Evolutionary conservation across 1,140 invertebrate genomes (phyloP).

Genomic region (Drosophila aff.): DNA sequence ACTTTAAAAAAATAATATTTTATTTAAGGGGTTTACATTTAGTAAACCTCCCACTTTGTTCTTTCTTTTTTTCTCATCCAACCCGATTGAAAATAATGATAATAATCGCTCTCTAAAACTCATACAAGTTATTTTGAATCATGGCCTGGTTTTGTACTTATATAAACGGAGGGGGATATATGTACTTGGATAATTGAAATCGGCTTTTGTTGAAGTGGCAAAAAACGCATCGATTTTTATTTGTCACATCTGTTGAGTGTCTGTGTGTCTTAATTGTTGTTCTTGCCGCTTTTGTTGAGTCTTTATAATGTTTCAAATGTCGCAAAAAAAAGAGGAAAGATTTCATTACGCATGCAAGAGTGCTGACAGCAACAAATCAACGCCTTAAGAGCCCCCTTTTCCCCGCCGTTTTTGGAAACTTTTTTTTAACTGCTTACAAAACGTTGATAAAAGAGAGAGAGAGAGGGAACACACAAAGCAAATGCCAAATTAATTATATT

Average conservation of each 20-base stretch:
- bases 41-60: too few relatives aligned
- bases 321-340: conserved; percentile 26
- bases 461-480: conserved; percentile 22
- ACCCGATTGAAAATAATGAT: neutral
- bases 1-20: too few relatives aligned
- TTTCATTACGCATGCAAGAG: conserved; percentile 62
- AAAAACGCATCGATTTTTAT: conserved; percentile 64
- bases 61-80: neutral
- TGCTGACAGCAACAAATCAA: conserved; percentile 60
- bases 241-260: conserved; percentile 18
- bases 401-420: neutral
- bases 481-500: conserved; percentile 55
- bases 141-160: conserved; percentile 10
- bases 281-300: conserved; percentile 4
- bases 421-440: conserved; percentile 16
- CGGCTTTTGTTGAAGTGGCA: conserved; percentile 53
- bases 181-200: conserved; percentile 30
- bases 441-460: neutral
- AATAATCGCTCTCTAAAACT: neutral
- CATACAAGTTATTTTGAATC: conserved; percentile 13
- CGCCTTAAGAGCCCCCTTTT: conserved; percentile 1
- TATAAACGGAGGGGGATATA: neutral
- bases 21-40: neutral
- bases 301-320: conserved; percentile 31
- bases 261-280: conserved; percentile 3